These are phyloP conservation scores for Drosophila dunni DNA, from an alignment of 1,140 invertebrate genomes.

Conservation along the genomic window DNA sequence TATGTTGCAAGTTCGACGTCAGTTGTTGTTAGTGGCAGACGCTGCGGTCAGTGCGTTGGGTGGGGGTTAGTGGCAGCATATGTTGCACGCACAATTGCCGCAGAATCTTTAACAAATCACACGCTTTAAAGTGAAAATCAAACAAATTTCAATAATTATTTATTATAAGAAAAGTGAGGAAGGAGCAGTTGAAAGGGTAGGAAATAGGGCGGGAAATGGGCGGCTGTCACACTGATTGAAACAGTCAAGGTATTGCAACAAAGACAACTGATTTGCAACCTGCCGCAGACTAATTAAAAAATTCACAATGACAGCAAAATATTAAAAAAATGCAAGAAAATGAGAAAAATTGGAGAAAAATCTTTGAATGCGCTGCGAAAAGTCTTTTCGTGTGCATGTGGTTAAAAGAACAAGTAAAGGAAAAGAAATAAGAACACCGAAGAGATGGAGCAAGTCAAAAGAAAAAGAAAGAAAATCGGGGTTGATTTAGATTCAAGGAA, in stretches of 20 bases:
- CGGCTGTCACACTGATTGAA: conserved; percentile 54
- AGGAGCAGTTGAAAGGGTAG: background rate
- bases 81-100: conserved; percentile 10
- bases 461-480: background rate
- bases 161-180: conserved; percentile 2
- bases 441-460: background rate
- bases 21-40: conserved; percentile 39
- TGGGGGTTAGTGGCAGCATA: background rate
- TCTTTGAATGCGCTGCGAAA: conserved; percentile 40
- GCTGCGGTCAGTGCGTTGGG: background rate
- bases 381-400: conserved; percentile 11
- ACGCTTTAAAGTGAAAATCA: background rate
- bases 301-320: conserved; percentile 66
- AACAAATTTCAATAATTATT: background rate
- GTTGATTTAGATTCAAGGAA: conserved; percentile 48
- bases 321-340: conserved; percentile 43
- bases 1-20: conserved; percentile 55
- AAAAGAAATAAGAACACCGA: background rate
- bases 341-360: conserved; percentile 20
- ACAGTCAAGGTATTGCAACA: conserved; percentile 54
- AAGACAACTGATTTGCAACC: conserved; percentile 39
- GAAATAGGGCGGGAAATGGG: too few relatives aligned
- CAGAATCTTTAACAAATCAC: background rate
- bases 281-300: conserved; percentile 75
- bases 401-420: background rate